phyloP scores from a whole-genome alignment of 2,113 vertebrate genomes.

The Promerops cafer region DNA sequence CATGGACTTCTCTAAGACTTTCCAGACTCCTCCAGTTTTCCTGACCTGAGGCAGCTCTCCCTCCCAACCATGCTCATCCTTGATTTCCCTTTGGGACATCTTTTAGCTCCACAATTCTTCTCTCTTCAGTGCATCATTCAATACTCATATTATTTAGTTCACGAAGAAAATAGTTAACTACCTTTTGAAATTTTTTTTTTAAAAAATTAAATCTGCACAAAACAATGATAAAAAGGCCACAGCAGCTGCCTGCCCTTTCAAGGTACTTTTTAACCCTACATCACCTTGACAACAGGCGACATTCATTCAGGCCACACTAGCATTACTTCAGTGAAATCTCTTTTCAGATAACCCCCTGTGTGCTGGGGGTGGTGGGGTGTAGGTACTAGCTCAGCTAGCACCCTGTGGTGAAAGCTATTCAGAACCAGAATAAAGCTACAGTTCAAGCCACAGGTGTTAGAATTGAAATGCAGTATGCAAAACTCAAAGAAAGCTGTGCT shows the following conservation, averaged over 20 bases:
- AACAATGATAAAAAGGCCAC: not conserved
- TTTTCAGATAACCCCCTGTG: not conserved
- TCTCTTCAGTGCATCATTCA: not conserved
- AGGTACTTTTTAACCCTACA: not conserved
- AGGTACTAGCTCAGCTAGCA: not conserved
- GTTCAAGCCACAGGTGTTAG: not conserved
- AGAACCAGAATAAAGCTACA: not conserved
- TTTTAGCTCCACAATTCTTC: not conserved
- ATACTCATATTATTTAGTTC: not conserved
- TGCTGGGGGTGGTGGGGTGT: not conserved
- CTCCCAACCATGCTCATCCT: accelerated
- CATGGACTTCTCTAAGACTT: accelerated
- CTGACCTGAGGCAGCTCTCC: not conserved
- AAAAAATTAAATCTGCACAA: not conserved
- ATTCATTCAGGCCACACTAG: not conserved
- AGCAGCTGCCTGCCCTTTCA: not conserved
- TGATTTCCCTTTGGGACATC: not conserved
- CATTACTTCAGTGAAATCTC: not conserved
- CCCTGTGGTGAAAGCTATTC: not conserved
- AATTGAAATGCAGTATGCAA: not conserved
- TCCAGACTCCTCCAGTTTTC: not conserved
- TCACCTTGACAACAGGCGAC: not conserved
- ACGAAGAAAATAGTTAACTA: not conserved
- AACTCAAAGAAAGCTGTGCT: not conserved
- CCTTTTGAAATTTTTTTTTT: not conserved